Evolutionary conservation across 2,888 invertebrate species (phyloP).

Genomic region (Rhagonycha fulva): DNA sequence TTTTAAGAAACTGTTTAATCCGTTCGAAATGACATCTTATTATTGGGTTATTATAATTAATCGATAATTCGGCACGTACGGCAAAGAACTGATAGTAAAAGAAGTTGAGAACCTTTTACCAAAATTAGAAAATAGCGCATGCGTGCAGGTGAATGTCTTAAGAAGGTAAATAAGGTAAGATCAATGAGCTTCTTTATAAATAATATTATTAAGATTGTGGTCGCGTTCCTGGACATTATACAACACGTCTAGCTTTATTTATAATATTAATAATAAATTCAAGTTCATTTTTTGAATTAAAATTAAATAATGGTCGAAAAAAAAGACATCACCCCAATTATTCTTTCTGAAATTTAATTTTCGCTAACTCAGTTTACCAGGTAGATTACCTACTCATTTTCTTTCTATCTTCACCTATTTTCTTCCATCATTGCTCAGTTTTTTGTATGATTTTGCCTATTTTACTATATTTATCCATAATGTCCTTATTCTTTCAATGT

Average conservation of each 20-base stretch:
- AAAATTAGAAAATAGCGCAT: slow-evolving; percentile 34
- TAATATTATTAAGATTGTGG: slow-evolving; percentile 4
- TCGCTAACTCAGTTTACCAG: too few relatives aligned
- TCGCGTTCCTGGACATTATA: slow-evolving; percentile 7
- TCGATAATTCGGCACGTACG: slow-evolving; percentile 33
- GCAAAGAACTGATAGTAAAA: slow-evolving; percentile 46
- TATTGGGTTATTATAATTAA: slow-evolving; percentile 5
- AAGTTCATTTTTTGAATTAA: neutral
- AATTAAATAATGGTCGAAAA: too few relatives aligned
- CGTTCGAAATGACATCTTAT: neutral
- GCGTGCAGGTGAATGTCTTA: slow-evolving; percentile 40
- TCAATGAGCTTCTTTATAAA: slow-evolving; percentile 23
- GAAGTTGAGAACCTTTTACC: slow-evolving; percentile 44
- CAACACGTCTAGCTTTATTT: slow-evolving; percentile 8
- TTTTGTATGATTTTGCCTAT: too few relatives aligned
- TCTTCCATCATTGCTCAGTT: too few relatives aligned
- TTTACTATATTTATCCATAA: too few relatives aligned
- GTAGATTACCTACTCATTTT: too few relatives aligned
- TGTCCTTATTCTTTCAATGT: too few relatives aligned
- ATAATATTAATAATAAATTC: neutral
- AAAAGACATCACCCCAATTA: too few relatives aligned
- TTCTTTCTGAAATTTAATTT: too few relatives aligned
- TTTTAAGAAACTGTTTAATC: slow-evolving; percentile 10
- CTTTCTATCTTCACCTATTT: too few relatives aligned
- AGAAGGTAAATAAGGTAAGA: slow-evolving; percentile 26